Conservation (phyloP, 2,888 invertebrate genomes). For the Epirrhoe alternata region DNA sequence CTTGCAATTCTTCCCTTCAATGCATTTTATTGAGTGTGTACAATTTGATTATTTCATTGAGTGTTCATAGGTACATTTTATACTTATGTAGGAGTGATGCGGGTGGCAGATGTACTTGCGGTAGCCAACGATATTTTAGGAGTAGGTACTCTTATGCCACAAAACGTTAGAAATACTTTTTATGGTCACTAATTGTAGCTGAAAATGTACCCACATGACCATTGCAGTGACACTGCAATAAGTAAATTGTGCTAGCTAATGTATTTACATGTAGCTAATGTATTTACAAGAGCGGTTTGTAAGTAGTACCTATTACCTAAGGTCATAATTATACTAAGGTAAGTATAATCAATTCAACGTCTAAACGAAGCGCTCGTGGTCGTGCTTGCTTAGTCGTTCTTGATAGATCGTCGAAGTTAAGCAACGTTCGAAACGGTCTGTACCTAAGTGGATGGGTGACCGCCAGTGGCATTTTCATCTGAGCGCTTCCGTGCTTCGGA, state of each 20-base stretch:
- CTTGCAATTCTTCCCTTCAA: constrained; percentile 9
- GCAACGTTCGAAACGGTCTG: no score
- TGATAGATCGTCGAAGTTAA: no score
- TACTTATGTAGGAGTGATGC: constrained; percentile 53
- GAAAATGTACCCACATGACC: constrained; percentile 21
- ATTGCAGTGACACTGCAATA: no score
- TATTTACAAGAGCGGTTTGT: no score
- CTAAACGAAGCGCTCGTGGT: no score
- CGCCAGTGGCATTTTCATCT: no score
- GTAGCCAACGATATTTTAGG: constrained; percentile 31
- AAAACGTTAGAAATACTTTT: constrained; percentile 4
- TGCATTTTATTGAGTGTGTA: constrained; percentile 47
- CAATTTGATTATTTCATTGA: constrained; percentile 49
- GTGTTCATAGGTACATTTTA: constrained; percentile 5
- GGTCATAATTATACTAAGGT: no score
- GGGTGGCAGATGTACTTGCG: constrained; percentile 62
- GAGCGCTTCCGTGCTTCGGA: no score
- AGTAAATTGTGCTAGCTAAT: no score
- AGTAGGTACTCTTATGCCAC: constrained; percentile 2
- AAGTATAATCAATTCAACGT: not conserved
- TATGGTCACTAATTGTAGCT: constrained; percentile 11
- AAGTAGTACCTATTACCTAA: not conserved
- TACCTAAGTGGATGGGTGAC: no score
- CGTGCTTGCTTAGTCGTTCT: no score
- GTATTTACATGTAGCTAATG: no score